Conservation (phyloP, 2,888 invertebrate genomes). For the Caenorhabditis doughertyi region DNA sequence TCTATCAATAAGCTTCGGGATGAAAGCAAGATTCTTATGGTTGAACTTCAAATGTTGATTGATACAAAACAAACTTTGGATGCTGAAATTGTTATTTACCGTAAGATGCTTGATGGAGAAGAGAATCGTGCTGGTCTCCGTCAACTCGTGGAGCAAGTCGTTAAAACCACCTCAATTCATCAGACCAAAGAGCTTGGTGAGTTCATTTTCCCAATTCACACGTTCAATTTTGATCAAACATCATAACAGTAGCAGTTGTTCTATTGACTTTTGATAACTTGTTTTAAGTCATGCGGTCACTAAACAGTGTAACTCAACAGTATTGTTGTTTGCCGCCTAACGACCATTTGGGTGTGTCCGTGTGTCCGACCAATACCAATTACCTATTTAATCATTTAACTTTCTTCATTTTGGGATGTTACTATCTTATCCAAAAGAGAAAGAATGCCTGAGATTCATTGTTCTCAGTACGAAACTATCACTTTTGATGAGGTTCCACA, state of each 20-base stretch:
- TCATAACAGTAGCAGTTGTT: neutral
- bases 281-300: constrained; percentile 53
- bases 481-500: constrained; percentile 66
- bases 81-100: constrained; percentile 85
- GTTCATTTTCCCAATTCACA: constrained; percentile 3
- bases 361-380: constrained; percentile 1
- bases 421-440: constrained; percentile 1
- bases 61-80: constrained; percentile 85
- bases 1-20: constrained; percentile 83
- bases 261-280: constrained; percentile 28
- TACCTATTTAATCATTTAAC: constrained; percentile 27
- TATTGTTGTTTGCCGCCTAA: constrained; percentile 53
- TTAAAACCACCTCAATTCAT: constrained; percentile 80
- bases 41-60: constrained; percentile 83
- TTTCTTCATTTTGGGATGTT: constrained; percentile 10
- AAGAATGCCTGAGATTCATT: constrained; percentile 55
- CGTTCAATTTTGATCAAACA: constrained; percentile 15
- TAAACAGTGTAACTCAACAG: constrained; percentile 28
- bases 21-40: constrained; percentile 84
- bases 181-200: constrained; percentile 78
- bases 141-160: constrained; percentile 82
- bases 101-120: constrained; percentile 85
- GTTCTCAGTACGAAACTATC: constrained; percentile 55
- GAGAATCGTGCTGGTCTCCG: constrained; percentile 84
- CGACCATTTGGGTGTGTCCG: constrained; percentile 54